These are phyloP conservation scores for Drosophila borborema DNA, from an alignment of 2,888 invertebrate genomes.

Conservation along the genomic window DNA sequence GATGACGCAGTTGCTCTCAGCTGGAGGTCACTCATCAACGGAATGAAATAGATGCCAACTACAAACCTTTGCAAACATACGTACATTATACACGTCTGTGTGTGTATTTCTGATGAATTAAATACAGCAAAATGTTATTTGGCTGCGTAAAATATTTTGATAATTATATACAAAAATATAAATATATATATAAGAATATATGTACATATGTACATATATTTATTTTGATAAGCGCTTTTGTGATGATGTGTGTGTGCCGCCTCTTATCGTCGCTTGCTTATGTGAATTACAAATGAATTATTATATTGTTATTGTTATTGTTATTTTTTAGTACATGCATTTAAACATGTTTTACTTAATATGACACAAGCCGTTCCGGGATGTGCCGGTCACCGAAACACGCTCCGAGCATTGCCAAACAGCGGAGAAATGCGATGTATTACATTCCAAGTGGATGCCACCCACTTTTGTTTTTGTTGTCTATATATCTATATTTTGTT, in stretches of 20 bases:
- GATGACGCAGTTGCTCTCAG: conserved; percentile 26
- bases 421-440: conserved; percentile 9
- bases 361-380: conserved; percentile 33
- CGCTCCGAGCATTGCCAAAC: conserved; percentile 12
- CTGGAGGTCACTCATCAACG: conserved; percentile 36
- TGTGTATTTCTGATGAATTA: conserved; percentile 28
- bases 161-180: conserved; percentile 3
- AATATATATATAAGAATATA: background rate
- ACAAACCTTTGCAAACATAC: background rate
- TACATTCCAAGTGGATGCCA: conserved; percentile 22
- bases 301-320: conserved; percentile 18
- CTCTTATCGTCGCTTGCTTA: conserved; percentile 27
- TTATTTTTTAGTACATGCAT: background rate
- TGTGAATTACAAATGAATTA: conserved; percentile 15
- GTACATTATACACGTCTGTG: background rate
- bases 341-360: background rate
- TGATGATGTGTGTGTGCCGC: background rate
- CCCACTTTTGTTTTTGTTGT: conserved; percentile 24
- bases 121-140: conserved; percentile 17
- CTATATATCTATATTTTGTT: background rate
- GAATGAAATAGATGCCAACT: conserved; percentile 8
- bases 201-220: background rate
- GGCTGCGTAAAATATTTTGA: conserved; percentile 37
- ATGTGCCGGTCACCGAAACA: conserved; percentile 45
- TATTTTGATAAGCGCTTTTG: conserved; percentile 34